These are phyloP conservation scores for Acropora yongei DNA, from an alignment of 64 coral and sea anemone genomes.

Conservation along the genomic window DNA sequence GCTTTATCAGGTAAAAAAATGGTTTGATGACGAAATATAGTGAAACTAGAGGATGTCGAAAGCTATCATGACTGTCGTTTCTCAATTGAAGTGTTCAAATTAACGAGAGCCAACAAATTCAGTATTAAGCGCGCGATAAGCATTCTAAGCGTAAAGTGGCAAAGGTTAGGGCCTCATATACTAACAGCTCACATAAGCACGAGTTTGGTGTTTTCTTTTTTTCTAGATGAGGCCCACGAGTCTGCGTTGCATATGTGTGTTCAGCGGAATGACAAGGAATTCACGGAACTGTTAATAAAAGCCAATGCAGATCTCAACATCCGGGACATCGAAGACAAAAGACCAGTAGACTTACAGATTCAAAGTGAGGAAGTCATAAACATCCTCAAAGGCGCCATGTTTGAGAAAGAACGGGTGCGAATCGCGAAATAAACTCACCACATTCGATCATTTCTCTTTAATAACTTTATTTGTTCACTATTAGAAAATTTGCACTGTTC, in stretches of 20 bases:
- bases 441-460: background rate
- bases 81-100: too few relatives aligned
- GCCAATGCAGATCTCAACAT: conserved; percentile 39
- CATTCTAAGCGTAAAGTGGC: too few relatives aligned
- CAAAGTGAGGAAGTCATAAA: conserved; percentile 19
- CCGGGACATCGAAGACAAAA: conserved; percentile 2
- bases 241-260: conserved; percentile 52
- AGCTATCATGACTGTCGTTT: too few relatives aligned
- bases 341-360: conserved; percentile 28
- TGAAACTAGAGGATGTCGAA: too few relatives aligned
- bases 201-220: too few relatives aligned
- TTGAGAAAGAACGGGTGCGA: conserved; percentile 26
- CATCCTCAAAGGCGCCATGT: conserved; percentile 32
- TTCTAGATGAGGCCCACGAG: conserved; percentile 17
- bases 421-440: background rate
- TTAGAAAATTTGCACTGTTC: too few relatives aligned
- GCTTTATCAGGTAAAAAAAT: background rate
- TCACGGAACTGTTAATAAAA: conserved; percentile 25
- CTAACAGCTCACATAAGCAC: background rate
- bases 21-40: background rate
- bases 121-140: too few relatives aligned
- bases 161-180: too few relatives aligned
- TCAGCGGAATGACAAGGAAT: conserved; percentile 2
- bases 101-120: too few relatives aligned
- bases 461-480: too few relatives aligned